Base-by-base conservation (phyloP, 2,888 invertebrate species). In the Cantharis rustica region DNA sequence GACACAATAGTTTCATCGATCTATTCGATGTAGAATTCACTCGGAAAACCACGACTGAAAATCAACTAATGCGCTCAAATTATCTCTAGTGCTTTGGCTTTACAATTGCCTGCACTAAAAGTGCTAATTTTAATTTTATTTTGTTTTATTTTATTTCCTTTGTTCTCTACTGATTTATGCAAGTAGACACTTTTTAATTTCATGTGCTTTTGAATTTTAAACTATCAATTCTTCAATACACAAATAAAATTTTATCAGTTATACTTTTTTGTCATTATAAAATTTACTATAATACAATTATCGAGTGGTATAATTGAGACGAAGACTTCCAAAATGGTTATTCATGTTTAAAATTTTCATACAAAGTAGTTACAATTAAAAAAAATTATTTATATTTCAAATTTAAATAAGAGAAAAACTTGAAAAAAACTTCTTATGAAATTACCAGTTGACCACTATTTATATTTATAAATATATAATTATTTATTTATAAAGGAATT, bases 41-140 rank as follows among this genome's bases (percentile, higher is more conserved):
- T 81, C 82, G 84, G 83, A 86, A 81, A 86, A 86, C 86, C 86
- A 81, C 86, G 81, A 84, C 83, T 85, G 83, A 83, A 85, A 86
- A 84, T 85, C 84, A 81, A 83, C 82, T 86, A 86, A 86, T 85
- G 84, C 82, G 82, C 81, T 82, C 81, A 85, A 85, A 85, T 86
- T 86, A 86, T 85, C 85, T 84, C 80, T 82, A 83, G 83, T 84
- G 84, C 84, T 83, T 84, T 84, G 75, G 79, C 82, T 81, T 80
- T 83, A 74, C 78, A 81, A 79, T 76, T 79, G 76, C 73, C 76
- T 77, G 70, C 72, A 63, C 81, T 83, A 79, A 82, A 84, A 83
- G 79, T 77, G 83, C 83, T 82, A 83, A 84, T 85, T 84, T 80
- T 76, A 80, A 83, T 84, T 82, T 69, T 83, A 78, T 70, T 63